These are phyloP conservation scores for Coreoperca whiteheadi DNA, from an alignment of 2,113 vertebrate species.

Conservation along the genomic window DNA sequence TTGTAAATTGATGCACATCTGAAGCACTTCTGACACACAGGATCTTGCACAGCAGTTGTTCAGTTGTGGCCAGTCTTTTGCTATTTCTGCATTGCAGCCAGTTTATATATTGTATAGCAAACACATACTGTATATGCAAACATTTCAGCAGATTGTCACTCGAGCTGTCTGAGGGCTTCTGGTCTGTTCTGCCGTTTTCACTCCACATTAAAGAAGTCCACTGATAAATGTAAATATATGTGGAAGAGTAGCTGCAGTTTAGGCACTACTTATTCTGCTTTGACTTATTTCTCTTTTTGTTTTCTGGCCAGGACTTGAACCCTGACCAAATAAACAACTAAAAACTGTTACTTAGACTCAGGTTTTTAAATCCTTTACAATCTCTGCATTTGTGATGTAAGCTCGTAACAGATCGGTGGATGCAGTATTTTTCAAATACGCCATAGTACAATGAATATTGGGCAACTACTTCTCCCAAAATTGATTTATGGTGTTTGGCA, in stretches of 20 bases:
- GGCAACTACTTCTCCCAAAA: constrained; percentile 33
- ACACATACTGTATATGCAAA: not conserved
- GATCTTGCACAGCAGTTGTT: not conserved
- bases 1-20: not conserved
- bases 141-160: constrained; percentile 9
- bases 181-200: constrained; percentile 2
- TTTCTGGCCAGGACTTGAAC: not conserved
- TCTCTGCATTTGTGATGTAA: not conserved
- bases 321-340: not conserved
- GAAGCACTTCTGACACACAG: not conserved
- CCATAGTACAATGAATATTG: constrained; percentile 41
- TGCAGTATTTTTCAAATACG: not conserved
- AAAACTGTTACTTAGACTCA: not conserved
- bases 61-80: not conserved
- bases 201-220: not conserved
- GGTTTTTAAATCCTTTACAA: not conserved
- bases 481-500: constrained; percentile 68
- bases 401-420: not conserved
- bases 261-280: not conserved
- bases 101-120: not conserved
- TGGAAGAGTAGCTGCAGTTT: not conserved
- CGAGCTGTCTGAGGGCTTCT: not conserved
- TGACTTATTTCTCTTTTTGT: not conserved
- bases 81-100: not conserved
- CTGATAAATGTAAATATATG: not conserved